These are phyloP conservation scores for Esox lucius DNA, from an alignment of 2,797 vertebrate species.

Conservation along the genomic window DNA sequence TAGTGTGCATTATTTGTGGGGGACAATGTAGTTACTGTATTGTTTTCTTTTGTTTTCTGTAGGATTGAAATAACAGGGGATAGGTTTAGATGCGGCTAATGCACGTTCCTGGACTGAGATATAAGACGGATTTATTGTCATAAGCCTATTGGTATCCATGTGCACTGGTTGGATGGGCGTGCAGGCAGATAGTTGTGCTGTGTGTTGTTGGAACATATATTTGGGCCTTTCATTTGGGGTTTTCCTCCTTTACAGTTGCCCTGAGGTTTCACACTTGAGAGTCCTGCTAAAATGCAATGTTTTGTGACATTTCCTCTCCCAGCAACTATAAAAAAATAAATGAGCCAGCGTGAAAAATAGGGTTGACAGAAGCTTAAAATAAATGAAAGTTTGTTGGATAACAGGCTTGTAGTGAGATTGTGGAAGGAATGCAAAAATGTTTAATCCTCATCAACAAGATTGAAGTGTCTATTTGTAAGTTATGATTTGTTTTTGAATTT, in stretches of 20 bases:
- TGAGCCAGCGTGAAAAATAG: conserved; percentile 29
- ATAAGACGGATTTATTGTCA: neutral
- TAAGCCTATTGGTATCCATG: neutral
- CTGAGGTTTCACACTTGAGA: conserved; percentile 34
- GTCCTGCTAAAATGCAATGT: conserved; percentile 34
- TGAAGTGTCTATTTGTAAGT: too few relatives aligned
- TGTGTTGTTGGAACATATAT: neutral
- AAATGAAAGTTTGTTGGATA: conserved; percentile 12
- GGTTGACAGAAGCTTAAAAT: conserved; percentile 27
- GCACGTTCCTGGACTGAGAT: neutral
- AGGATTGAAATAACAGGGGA: neutral
- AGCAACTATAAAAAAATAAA: conserved; percentile 46
- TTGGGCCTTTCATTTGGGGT: conserved; percentile 5
- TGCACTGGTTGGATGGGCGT: neutral
- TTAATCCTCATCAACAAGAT: too few relatives aligned
- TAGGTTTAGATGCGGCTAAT: neutral
- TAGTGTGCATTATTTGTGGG: too few relatives aligned
- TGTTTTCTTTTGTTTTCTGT: too few relatives aligned
- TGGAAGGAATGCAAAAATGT: too few relatives aligned
- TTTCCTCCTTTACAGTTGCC: neutral
- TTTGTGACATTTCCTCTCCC: conserved; percentile 43
- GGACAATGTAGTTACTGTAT: too few relatives aligned
- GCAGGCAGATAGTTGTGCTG: neutral
- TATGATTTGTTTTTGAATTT: too few relatives aligned
- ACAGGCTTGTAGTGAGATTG: conserved; percentile 24